Conservation (phyloP, 1,140 invertebrate genomes). For the Scaptodrosophila lebanonensis region DNA sequence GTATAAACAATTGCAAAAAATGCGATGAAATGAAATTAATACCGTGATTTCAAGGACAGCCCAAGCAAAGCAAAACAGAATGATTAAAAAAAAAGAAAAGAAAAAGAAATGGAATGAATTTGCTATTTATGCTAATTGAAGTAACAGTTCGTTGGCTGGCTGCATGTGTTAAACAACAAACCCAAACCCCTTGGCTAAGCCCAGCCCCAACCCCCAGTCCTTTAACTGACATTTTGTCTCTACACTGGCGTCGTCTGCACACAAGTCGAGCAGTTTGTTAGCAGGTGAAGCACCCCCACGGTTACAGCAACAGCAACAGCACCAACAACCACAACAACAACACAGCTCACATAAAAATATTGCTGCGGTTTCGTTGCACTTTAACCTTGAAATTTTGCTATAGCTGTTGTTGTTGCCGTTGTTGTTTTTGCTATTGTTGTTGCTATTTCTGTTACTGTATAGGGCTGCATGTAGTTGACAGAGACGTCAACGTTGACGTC, state of each 20-base stretch:
- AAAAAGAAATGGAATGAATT: slow-evolving; percentile 10
- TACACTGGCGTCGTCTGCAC: too few relatives aligned
- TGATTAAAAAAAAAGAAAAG: background rate
- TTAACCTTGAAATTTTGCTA: slow-evolving; percentile 73
- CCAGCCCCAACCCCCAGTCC: background rate
- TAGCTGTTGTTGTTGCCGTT: background rate
- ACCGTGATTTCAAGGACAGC: slow-evolving; percentile 53
- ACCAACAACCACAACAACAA: background rate
- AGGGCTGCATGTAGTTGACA: too few relatives aligned
- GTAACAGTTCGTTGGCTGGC: background rate
- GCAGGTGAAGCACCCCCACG: too few relatives aligned
- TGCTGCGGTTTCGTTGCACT: slow-evolving; percentile 75
- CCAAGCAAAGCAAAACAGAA: background rate
- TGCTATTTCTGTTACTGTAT: too few relatives aligned
- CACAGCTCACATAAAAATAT: slow-evolving; percentile 24
- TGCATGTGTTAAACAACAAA: too few relatives aligned
- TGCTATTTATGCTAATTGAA: slow-evolving; percentile 35
- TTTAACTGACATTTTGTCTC: slow-evolving; percentile 26
- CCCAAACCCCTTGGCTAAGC: background rate
- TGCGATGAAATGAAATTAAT: slow-evolving; percentile 46
- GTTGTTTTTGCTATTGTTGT: too few relatives aligned
- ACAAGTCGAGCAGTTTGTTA: too few relatives aligned
- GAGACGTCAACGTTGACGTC: too few relatives aligned
- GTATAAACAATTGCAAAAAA: slow-evolving; percentile 7
- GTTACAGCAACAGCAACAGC: background rate